Conservation (phyloP, 2,113 vertebrate genomes). For the Ranitomeya variabilis region DNA sequence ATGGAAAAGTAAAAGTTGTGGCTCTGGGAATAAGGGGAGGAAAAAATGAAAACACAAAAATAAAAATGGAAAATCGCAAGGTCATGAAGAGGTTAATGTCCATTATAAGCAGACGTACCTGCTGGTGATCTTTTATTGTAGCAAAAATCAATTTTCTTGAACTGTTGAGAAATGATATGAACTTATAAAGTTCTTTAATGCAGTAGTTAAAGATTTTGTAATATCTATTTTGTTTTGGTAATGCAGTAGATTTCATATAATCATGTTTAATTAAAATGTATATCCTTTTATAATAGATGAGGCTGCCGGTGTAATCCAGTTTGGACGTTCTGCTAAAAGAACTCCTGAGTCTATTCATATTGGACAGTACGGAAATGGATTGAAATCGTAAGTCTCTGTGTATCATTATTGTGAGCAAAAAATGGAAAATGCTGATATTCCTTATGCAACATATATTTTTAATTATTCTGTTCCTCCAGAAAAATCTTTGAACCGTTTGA, state of each 20-base stretch:
- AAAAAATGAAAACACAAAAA: too few species aligned
- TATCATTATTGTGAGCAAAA: neutral
- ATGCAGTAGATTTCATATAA: neutral
- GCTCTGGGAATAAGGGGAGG: too few species aligned
- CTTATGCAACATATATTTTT: neutral
- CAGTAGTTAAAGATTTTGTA: neutral
- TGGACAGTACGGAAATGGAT: slow-evolving; percentile 95
- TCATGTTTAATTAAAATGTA: neutral
- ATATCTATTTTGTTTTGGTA: neutral
- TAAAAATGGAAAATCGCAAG: too few species aligned
- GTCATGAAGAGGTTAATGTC: too few species aligned
- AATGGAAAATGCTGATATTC: neutral
- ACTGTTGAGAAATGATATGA: too few species aligned
- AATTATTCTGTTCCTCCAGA: neutral
- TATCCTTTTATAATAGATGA: slow-evolving; percentile 74
- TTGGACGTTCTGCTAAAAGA: slow-evolving; percentile 95
- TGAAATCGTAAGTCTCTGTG: slow-evolving; percentile 92
- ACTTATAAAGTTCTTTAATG: neutral
- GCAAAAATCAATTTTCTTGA: too few species aligned
- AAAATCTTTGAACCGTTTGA: neutral
- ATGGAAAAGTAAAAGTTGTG: too few species aligned
- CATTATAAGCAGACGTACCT: too few species aligned
- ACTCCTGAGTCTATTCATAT: slow-evolving; percentile 95
- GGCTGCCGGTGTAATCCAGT: slow-evolving; percentile 95
- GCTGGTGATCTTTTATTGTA: too few species aligned